Percentiles rank a stretch among this genome's conserved stretches.
Conservation (phyloP, 2,888 invertebrate species). For the Sphecodes monilicornis region DNA sequence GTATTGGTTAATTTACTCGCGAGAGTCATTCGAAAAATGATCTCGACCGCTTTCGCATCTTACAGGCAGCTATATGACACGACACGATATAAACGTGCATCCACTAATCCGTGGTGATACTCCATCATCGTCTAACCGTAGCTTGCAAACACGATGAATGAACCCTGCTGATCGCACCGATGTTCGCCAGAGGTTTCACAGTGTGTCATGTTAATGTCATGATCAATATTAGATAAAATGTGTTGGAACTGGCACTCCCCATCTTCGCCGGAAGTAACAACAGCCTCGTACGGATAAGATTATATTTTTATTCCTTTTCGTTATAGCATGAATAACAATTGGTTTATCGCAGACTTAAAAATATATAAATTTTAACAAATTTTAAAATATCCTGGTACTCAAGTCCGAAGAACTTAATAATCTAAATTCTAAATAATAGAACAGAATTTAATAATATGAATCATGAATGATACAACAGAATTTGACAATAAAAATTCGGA, state of each 20-base stretch:
- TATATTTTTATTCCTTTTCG: neutral
- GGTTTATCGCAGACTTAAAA: neutral
- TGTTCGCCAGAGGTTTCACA: slow-evolving; percentile 15
- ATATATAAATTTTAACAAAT: neutral
- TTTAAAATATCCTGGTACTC: neutral
- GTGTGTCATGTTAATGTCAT: slow-evolving; percentile 26
- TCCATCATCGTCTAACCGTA: slow-evolving; percentile 10
- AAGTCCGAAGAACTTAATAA: neutral
- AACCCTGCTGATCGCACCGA: neutral
- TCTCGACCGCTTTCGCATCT: neutral
- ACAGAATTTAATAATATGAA: too few relatives aligned
- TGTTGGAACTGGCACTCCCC: slow-evolving; percentile 13
- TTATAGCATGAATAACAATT: neutral
- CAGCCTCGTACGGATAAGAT: neutral
- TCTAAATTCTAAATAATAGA: too few relatives aligned
- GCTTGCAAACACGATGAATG: slow-evolving; percentile 38
- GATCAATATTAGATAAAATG: slow-evolving; percentile 34
- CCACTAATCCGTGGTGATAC: slow-evolving; percentile 10
- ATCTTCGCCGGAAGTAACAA: neutral
- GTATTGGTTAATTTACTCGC: neutral
- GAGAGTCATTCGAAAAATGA: neutral
- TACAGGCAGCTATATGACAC: neutral
- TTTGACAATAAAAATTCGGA: neutral
- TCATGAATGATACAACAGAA: neutral
- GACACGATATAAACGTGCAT: neutral